Evolutionary conservation across 2,113 vertebrate genomes (phyloP).

Genomic region (Quiscalus mexicanus): DNA sequence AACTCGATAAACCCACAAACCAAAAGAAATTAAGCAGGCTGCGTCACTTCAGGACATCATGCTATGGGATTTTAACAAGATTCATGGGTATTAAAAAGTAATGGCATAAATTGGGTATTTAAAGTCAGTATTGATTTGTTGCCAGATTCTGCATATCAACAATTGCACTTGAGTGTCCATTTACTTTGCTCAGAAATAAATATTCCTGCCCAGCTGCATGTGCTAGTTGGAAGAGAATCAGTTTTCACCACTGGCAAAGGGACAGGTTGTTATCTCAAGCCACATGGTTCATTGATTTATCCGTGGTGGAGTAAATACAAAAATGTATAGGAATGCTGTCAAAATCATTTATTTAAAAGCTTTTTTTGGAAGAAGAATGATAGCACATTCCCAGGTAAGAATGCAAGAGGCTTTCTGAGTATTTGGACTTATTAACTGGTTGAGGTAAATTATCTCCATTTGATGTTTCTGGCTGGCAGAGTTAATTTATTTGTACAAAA

Average conservation of each 20-base stretch:
- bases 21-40: conserved; percentile 30
- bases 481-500: conserved; percentile 63
- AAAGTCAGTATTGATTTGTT: conserved; percentile 59
- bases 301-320: conserved; percentile 23
- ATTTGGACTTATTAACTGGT: neutral
- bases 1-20: conserved; percentile 40
- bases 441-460: conserved; percentile 54
- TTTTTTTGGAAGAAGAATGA: neutral
- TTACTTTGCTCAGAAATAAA: conserved; percentile 65
- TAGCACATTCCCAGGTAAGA: neutral
- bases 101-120: conserved; percentile 29
- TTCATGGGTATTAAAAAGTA: conserved; percentile 44
- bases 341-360: conserved; percentile 33
- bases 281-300: conserved; percentile 55
- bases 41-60: neutral
- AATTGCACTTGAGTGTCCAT: conserved; percentile 22
- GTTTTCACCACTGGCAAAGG: conserved; percentile 49
- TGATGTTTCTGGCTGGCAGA: conserved; percentile 52
- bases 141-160: conserved; percentile 50
- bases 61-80: conserved; percentile 23
- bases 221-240: conserved; percentile 21
- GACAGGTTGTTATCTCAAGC: conserved; percentile 43
- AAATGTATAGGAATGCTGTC: conserved; percentile 40
- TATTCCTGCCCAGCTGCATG: conserved; percentile 32
- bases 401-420: neutral